Base-by-base conservation (phyloP, 2,113 vertebrate genomes). In the Alligator mississippiensis region DNA sequence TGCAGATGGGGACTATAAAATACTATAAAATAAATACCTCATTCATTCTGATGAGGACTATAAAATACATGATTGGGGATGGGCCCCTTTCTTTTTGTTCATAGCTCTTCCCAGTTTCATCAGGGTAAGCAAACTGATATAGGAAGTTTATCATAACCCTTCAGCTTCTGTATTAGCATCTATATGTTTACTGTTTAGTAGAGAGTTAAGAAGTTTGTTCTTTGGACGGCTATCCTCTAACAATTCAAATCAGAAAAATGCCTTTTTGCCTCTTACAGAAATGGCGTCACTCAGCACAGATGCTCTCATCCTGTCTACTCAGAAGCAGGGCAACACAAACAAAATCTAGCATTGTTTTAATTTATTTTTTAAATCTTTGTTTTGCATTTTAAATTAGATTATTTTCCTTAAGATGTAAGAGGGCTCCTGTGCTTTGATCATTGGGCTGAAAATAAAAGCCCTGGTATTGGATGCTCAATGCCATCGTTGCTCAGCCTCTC, bases 381-480 rank as follows among this genome's bases (percentile, higher is more conserved):
- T 94, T 97, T 93, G 93, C 90, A 94, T 96, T 96, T 95, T 95
- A 96, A 96, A 97, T 97, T 97, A 97, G 92, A 95, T 97, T 96
- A 96, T 97, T 96, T 97, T 96, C 94, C 89, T 96, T 90, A 96
- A 94, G 96, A 96, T 97, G 95, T 93, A 94, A 95, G 95, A 92
- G 96, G 94, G 96, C 94, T 96, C 96, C 94, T 96, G 92, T 79
- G 90, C 96, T 97, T 97, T 97, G 97, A 97, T 97, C 97, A 95
- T 91, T 96, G 94, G 87, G 83, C 93, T 96, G 94, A 96, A 95
- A 97, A 97, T 95, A 88, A 94, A 95, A 96, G 92, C 96, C 93
- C 90, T 92, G 96, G 89, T 94, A 94, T 87, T 0, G 24, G 92
- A 80, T 84, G 61, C 93, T 89, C 85, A 5, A 8, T 82, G 93